Percentiles rank a stretch among this genome's conserved stretches.
Evolutionary conservation across 2,888 invertebrate genomes (phyloP).

Genomic region (Nesidiocoris tenuis): DNA sequence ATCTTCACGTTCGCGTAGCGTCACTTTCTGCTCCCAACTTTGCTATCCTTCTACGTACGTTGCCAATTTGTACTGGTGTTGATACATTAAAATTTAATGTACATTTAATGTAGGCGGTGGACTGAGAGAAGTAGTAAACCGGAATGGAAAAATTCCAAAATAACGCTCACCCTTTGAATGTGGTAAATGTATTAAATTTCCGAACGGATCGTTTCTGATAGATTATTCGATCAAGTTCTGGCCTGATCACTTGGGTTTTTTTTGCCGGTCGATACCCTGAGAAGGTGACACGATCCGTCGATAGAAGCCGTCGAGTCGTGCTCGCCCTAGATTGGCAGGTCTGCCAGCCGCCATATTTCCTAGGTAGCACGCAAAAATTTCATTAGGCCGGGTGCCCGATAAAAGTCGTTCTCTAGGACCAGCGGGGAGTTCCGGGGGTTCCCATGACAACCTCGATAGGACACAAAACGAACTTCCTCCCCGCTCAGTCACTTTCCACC

Average conservation of each 20-base stretch:
- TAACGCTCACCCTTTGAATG: too few species aligned
- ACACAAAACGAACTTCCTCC: slow-evolving; percentile 33
- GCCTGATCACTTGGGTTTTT: not conserved
- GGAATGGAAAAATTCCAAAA: too few species aligned
- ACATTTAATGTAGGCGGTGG: too few species aligned
- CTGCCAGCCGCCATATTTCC: slow-evolving; percentile 35
- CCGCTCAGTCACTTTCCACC: slow-evolving; percentile 15
- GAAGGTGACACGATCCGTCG: slow-evolving; percentile 1
- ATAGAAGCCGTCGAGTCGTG: slow-evolving; percentile 1
- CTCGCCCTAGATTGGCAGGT: slow-evolving; percentile 19
- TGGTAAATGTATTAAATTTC: too few species aligned
- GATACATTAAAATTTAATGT: too few species aligned
- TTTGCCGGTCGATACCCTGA: not conserved
- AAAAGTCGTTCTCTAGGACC: not conserved
- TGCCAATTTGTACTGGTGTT: too few species aligned
- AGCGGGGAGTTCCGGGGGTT: slow-evolving; percentile 7
- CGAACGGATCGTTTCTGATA: too few species aligned
- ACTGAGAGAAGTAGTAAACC: too few species aligned
- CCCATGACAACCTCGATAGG: slow-evolving; percentile 39
- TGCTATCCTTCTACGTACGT: too few species aligned
- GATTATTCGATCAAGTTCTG: too few species aligned
- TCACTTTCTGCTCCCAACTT: too few species aligned
- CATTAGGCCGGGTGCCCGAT: slow-evolving; percentile 18
- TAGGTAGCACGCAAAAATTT: slow-evolving; percentile 42
- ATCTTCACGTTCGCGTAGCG: too few species aligned